Evolutionary conservation across 1,140 invertebrate genomes (phyloP).

Genomic region (Drosophila elegans): DNA sequence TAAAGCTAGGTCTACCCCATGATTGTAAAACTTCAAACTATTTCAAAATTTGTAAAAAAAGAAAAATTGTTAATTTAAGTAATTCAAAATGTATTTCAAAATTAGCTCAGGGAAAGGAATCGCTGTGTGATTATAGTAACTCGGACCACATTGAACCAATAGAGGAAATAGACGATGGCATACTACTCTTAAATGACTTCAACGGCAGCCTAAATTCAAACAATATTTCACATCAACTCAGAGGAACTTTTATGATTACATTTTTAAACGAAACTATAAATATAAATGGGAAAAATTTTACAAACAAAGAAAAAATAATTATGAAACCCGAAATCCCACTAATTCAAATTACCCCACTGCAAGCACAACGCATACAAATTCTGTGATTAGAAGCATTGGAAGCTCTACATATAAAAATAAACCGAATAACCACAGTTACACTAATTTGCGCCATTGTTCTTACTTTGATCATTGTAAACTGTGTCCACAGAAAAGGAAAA

Average conservation of each 20-base stretch:
- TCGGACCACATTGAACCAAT: constrained; percentile 13
- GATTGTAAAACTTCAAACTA: constrained; percentile 4
- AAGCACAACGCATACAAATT: no score
- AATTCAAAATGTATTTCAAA: constrained; percentile 16
- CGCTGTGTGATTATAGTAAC: constrained; percentile 17
- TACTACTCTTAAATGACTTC: constrained; percentile 2
- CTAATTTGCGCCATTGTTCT: not conserved
- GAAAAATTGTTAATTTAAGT: constrained; percentile 6
- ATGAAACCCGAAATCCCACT: not conserved
- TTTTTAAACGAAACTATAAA: constrained; percentile 4
- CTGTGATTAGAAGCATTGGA: not conserved
- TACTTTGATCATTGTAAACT: not conserved
- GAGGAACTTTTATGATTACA: not conserved
- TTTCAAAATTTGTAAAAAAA: constrained; percentile 10
- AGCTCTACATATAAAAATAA: not conserved
- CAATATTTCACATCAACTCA: not conserved
- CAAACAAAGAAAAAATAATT: constrained; percentile 5
- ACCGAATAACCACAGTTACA: not conserved
- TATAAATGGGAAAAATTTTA: not conserved
- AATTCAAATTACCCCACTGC: not conserved
- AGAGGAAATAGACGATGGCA: not conserved
- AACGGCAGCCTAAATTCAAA: not conserved
- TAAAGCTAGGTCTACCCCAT: not conserved
- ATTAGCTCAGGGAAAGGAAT: constrained; percentile 4
- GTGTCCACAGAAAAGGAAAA: not conserved